Evolutionary conservation across 2,888 invertebrate species (phyloP).

Genomic region (Taphrorychus bicolor): DNA sequence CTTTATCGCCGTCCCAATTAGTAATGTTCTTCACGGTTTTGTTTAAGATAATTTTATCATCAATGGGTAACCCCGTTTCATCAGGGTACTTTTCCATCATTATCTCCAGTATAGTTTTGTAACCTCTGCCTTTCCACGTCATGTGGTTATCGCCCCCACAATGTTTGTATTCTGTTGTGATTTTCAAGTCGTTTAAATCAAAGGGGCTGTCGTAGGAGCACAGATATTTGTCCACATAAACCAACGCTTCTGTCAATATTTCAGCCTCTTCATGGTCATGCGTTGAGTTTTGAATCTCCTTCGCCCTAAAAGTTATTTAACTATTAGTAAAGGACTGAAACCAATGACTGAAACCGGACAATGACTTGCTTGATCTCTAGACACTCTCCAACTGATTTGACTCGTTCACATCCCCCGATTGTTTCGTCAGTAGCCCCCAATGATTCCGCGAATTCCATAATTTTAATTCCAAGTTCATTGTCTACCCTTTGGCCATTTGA

Average conservation of each 20-base stretch:
- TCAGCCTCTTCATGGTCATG: constrained; percentile 12
- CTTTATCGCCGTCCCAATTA: constrained; percentile 33
- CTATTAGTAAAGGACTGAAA: neutral
- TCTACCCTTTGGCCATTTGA: constrained; percentile 38
- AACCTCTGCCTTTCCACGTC: constrained; percentile 77
- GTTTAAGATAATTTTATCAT: constrained; percentile 47
- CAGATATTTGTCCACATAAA: constrained; percentile 13
- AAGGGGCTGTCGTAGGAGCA: constrained; percentile 19
- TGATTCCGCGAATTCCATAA: constrained; percentile 34
- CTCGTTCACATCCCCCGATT: constrained; percentile 15
- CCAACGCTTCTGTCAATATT: constrained; percentile 15
- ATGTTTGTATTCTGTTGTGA: constrained; percentile 69
- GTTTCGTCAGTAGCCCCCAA: constrained; percentile 19
- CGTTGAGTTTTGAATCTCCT: neutral
- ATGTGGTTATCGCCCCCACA: constrained; percentile 73
- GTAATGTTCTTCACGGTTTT: constrained; percentile 45
- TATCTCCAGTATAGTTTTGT: constrained; percentile 68
- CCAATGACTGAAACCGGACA: neutral
- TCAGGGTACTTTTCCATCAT: constrained; percentile 61
- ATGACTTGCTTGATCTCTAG: constrained; percentile 22
- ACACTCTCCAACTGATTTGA: constrained; percentile 42
- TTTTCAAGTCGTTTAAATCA: constrained; percentile 64
- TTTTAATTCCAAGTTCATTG: constrained; percentile 16
- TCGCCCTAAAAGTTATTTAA: neutral
- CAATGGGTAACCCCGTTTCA: constrained; percentile 42